Conservation (phyloP, 1,140 invertebrate genomes). For the Drosophila lacertosa region DNA sequence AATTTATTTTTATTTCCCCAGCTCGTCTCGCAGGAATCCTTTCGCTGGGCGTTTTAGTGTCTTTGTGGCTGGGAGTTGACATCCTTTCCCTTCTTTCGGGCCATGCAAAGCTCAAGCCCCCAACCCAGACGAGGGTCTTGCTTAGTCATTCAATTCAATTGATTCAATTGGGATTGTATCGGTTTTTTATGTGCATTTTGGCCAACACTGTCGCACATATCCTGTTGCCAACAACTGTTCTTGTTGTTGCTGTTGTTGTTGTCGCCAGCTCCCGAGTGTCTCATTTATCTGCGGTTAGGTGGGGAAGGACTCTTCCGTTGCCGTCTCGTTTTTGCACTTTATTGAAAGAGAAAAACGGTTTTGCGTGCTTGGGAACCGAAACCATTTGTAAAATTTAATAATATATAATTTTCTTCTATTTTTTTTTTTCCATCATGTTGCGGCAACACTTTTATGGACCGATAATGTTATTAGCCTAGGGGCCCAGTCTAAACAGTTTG, state of each 20-base stretch:
- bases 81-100: neutral
- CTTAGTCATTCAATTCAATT: slow-evolving; percentile 78
- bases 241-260: slow-evolving; percentile 14
- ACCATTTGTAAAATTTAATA: slow-evolving; percentile 66
- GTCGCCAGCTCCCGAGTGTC: slow-evolving; percentile 64
- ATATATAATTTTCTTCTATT: slow-evolving; percentile 47
- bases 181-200: slow-evolving; percentile 71
- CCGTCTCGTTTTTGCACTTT: slow-evolving; percentile 48
- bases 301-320: slow-evolving; percentile 29
- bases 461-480: slow-evolving; percentile 75
- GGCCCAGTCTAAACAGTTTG: slow-evolving; percentile 28
- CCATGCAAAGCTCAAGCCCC: slow-evolving; percentile 14
- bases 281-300: slow-evolving; percentile 76
- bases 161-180: slow-evolving; percentile 81
- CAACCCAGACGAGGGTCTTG: slow-evolving; percentile 35
- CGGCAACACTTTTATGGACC: slow-evolving; percentile 57
- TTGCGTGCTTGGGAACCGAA: slow-evolving; percentile 34
- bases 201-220: slow-evolving; percentile 52
- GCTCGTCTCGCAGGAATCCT: slow-evolving; percentile 41
- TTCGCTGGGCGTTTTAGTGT: slow-evolving; percentile 45
- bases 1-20: slow-evolving; percentile 74
- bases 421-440: slow-evolving; percentile 8
- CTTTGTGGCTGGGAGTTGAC: slow-evolving; percentile 26
- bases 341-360: slow-evolving; percentile 50
- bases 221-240: slow-evolving; percentile 13